Evolutionary conservation across 2,888 invertebrate species (phyloP).

Genomic region (Hylaea fasciaria): DNA sequence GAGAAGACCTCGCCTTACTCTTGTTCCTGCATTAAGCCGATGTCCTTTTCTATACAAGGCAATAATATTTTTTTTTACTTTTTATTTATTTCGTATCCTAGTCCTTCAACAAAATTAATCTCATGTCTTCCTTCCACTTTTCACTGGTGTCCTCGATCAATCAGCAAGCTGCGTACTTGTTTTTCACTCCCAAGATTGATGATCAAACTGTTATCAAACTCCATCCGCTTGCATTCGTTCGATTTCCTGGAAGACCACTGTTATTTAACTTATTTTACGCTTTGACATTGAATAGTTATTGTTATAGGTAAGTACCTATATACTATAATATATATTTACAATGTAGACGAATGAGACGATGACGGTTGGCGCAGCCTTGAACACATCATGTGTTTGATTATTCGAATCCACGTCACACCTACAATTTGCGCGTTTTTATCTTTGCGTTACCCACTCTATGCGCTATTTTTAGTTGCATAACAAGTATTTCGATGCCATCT

Average conservation of each 20-base stretch:
- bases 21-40: constrained; percentile 43
- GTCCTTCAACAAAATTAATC: constrained; percentile 13
- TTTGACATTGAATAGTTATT: constrained; percentile 75
- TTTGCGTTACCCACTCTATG: constrained; percentile 44
- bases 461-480: constrained; percentile 39
- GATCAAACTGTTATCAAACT: constrained; percentile 22
- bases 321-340: constrained; percentile 65
- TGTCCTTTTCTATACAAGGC: constrained; percentile 37
- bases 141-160: constrained; percentile 1
- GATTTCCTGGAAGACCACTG: constrained; percentile 40
- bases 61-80: too few species aligned
- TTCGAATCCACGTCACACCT: constrained; percentile 64
- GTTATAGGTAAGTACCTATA: too few species aligned
- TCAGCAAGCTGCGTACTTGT: constrained; percentile 8
- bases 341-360: constrained; percentile 61
- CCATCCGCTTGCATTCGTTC: constrained; percentile 8
- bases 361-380: constrained; percentile 76
- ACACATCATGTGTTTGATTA: constrained; percentile 75
- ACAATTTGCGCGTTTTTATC: constrained; percentile 65
- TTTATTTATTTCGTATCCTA: too few species aligned
- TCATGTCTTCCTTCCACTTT: constrained; percentile 1
- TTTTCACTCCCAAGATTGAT: constrained; percentile 7
- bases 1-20: constrained; percentile 39
- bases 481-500: not conserved
- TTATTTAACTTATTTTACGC: constrained; percentile 45